These are phyloP conservation scores for Siderastrea siderea DNA, from an alignment of 92 coral and sea anemone species.

Conservation along the genomic window DNA sequence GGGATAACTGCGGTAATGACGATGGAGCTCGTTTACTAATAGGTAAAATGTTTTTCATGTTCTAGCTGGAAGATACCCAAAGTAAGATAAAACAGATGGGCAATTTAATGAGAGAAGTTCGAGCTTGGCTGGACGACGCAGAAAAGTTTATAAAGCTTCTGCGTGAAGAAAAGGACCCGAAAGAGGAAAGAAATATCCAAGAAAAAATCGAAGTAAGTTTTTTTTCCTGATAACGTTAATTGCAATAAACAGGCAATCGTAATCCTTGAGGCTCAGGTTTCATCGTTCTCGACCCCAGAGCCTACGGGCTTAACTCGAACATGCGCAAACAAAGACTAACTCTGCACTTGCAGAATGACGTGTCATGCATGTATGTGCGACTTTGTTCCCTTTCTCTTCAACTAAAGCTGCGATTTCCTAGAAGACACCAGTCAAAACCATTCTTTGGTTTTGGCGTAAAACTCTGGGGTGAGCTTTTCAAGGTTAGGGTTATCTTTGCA, in stretches of 20 bases:
- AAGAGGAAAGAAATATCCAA: constrained; percentile 44
- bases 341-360: too few species aligned
- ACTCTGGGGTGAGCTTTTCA: too few species aligned
- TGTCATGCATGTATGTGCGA: too few species aligned
- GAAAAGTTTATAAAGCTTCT: constrained; percentile 38
- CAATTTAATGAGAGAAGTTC: constrained; percentile 40
- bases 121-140: constrained; percentile 66
- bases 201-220: constrained; percentile 58
- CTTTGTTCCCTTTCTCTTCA: too few species aligned
- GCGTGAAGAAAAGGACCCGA: constrained; percentile 8
- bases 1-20: background rate
- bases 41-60: background rate
- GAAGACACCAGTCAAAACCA: too few species aligned
- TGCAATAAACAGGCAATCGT: background rate
- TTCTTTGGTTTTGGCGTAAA: too few species aligned
- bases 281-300: too few species aligned
- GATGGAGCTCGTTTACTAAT: background rate
- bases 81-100: constrained; percentile 57
- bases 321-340: too few species aligned
- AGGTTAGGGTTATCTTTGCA: too few species aligned
- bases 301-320: too few species aligned
- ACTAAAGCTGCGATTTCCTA: too few species aligned
- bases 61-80: constrained; percentile 50
- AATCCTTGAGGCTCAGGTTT: too few species aligned
- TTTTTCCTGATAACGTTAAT: background rate